A percentile compares a stretch with the other conserved stretches of the same genome.
phyloP scores from a whole-genome alignment of 2,113 vertebrate genomes.

The Myotis lucifugus region DNA sequence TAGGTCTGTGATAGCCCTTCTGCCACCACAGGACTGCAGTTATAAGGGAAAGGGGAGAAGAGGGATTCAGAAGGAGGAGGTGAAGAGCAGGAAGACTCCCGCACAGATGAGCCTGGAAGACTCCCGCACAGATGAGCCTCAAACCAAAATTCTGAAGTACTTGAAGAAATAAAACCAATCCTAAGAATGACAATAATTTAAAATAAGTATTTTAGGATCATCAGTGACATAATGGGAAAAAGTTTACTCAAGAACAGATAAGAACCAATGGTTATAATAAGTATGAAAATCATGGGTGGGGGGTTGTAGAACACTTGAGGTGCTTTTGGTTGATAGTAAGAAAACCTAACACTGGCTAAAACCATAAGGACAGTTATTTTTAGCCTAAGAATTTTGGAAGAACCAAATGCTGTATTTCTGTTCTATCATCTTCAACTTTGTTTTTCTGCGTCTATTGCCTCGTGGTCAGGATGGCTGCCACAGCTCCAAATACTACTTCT shows the following conservation, averaged over 20 bases:
- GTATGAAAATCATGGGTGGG: background rate
- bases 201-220: background rate
- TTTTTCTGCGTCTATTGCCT: background rate
- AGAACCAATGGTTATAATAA: background rate
- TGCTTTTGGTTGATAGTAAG: background rate
- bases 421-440: background rate
- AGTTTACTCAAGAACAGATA: background rate
- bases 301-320: background rate
- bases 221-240: background rate
- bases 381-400: background rate
- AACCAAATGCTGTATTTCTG: background rate
- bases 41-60: background rate
- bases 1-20: background rate
- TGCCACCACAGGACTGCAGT: too few species aligned
- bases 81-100: background rate
- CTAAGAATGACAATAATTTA: background rate
- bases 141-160: background rate
- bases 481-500: background rate
- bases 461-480: background rate
- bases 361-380: background rate
- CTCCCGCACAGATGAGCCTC: background rate
- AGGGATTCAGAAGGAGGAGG: background rate
- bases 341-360: background rate
- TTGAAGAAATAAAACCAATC: background rate
- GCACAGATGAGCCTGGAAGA: background rate